These are phyloP conservation scores for Vireo griseus DNA, from an alignment of 2,797 vertebrate genomes.

Conservation along the genomic window DNA sequence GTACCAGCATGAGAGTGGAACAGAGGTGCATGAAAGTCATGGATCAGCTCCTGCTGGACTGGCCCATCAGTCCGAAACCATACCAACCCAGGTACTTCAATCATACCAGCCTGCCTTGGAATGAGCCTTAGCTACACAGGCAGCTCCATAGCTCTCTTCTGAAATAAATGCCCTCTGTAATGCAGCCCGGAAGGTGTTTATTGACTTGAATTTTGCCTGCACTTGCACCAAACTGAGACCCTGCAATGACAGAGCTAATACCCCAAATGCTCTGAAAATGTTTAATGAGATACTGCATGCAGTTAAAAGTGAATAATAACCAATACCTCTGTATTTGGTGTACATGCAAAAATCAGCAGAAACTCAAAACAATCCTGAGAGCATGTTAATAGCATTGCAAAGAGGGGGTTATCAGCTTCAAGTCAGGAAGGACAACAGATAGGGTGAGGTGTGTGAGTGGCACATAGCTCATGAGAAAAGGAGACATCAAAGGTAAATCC, in stretches of 20 bases:
- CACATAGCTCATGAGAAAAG: background rate
- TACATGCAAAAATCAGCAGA: background rate
- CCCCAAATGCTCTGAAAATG: background rate
- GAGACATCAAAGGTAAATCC: background rate
- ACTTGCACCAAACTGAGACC: background rate
- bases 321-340: background rate
- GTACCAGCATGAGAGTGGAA: background rate
- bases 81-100: background rate
- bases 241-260: background rate
- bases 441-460: background rate
- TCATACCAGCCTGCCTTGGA: background rate
- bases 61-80: background rate
- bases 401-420: background rate
- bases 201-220: background rate
- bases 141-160: background rate
- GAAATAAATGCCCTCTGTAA: background rate
- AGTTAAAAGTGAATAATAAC: background rate
- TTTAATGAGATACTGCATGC: background rate
- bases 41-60: background rate
- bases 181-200: background rate
- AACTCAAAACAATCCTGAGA: background rate
- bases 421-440: background rate
- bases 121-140: background rate
- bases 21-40: background rate
- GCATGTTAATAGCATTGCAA: background rate